Percentiles rank a stretch among this genome's conserved stretches.
Conservation (phyloP, 92 coral and sea anemone species). For the Galaxea fascicularis region DNA sequence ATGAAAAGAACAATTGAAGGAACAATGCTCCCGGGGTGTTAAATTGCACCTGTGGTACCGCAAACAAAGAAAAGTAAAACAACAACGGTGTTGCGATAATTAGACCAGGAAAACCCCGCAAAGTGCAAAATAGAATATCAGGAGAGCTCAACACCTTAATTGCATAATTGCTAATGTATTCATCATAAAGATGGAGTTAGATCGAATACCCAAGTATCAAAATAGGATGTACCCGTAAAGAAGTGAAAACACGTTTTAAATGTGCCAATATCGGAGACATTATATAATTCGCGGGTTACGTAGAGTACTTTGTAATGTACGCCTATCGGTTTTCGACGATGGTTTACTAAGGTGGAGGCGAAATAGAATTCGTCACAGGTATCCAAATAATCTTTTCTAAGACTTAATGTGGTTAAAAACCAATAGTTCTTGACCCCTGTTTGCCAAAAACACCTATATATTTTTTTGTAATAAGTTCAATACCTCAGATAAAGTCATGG, state of each 20-base stretch:
- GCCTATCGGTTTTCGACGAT: neutral
- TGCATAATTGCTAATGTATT: constrained; percentile 3
- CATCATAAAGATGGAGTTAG: neutral
- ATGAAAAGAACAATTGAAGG: constrained; percentile 19
- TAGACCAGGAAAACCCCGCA: constrained; percentile 49
- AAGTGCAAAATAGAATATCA: constrained; percentile 1
- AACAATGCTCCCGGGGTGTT: constrained; percentile 13
- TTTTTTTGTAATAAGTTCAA: neutral
- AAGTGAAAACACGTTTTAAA: neutral
- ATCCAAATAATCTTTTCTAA: neutral
- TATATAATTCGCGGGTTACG: neutral
- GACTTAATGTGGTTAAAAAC: neutral
- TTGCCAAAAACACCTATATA: neutral
- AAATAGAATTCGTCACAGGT: neutral
- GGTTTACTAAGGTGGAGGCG: neutral
- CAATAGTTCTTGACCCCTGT: constrained; percentile 33
- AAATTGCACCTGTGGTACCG: constrained; percentile 13
- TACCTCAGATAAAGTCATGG: neutral
- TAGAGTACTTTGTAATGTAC: no score
- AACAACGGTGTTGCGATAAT: constrained; percentile 16
- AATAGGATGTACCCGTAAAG: neutral
- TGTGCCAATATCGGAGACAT: constrained; percentile 21
- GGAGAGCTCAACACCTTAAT: constrained; percentile 24
- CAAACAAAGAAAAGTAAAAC: constrained; percentile 27
- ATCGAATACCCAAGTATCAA: neutral